These are phyloP conservation scores for Meta bourneti DNA, from an alignment of 2,888 invertebrate genomes.

Conservation along the genomic window DNA sequence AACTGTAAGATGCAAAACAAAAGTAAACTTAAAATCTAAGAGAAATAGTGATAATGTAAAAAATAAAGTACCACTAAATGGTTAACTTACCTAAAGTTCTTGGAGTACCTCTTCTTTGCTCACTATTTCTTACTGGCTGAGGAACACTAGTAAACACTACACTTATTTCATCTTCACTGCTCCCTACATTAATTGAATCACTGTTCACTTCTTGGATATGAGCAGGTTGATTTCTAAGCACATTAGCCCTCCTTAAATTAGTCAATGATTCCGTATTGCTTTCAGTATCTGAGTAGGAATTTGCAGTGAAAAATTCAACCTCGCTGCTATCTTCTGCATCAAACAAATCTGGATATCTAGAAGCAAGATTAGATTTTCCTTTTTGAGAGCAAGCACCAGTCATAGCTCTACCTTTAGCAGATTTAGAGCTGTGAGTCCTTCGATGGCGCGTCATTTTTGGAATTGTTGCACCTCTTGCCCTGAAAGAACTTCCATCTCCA, in stretches of 20 bases:
- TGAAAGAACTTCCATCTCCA: not conserved
- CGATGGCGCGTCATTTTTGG: not conserved
- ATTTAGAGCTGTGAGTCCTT: not conserved
- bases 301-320: constrained; percentile 73
- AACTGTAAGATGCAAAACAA: no score
- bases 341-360: constrained; percentile 64
- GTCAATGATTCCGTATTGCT: constrained; percentile 54
- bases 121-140: not conserved
- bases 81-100: constrained; percentile 49
- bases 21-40: no score
- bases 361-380: constrained; percentile 30
- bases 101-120: constrained; percentile 18
- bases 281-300: constrained; percentile 75
- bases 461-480: not conserved
- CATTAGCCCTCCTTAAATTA: constrained; percentile 11
- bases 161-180: constrained; percentile 74
- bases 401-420: constrained; percentile 8
- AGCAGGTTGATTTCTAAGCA: not conserved
- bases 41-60: no score
- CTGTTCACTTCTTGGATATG: not conserved
- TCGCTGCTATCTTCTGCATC: constrained; percentile 72
- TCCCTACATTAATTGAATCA: constrained; percentile 37
- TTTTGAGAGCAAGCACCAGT: constrained; percentile 13
- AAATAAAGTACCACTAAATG: no score
- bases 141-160: constrained; percentile 54